Evolutionary conservation across 2,888 invertebrate species (phyloP).

Genomic region (Euzetes globulus): DNA sequence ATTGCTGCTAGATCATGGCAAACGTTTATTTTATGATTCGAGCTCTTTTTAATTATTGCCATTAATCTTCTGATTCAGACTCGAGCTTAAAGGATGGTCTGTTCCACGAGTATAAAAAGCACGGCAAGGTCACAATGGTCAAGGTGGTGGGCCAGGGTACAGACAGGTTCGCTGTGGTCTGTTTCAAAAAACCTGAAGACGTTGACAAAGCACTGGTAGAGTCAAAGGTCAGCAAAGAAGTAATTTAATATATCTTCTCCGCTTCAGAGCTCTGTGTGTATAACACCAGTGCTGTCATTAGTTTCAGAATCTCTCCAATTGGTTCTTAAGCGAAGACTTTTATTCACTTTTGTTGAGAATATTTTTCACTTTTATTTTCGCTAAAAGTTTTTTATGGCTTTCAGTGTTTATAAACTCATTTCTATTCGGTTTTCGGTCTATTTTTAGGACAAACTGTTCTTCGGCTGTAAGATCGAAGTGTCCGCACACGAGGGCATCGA

Average conservation of each 20-base stretch:
- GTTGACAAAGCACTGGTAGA: constrained; percentile 91
- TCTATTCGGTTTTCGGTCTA: neutral
- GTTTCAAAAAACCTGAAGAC: constrained; percentile 95
- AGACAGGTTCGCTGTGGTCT: constrained; percentile 85
- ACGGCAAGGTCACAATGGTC: constrained; percentile 93
- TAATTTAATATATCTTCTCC: neutral
- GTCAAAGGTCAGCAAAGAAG: constrained; percentile 56
- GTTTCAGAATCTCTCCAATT: neutral
- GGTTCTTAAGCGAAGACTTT: neutral
- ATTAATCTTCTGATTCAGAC: constrained; percentile 52
- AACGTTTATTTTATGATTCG: neutral
- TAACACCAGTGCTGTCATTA: neutral
- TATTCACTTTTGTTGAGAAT: neutral
- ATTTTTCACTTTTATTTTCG: neutral
- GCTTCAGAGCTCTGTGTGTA: neutral
- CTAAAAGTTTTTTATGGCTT: neutral
- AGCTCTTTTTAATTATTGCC: neutral
- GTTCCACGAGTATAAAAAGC: constrained; percentile 97
- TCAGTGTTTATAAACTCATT: neutral
- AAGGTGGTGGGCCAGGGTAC: constrained; percentile 84
- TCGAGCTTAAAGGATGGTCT: constrained; percentile 93
- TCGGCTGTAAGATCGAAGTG: constrained; percentile 93
- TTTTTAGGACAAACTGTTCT: constrained; percentile 73
- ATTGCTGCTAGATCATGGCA: no score
- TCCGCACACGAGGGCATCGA: constrained; percentile 76